Evolutionary conservation across 2,797 vertebrate species (phyloP).

Genomic region (Delichon dasypus): DNA sequence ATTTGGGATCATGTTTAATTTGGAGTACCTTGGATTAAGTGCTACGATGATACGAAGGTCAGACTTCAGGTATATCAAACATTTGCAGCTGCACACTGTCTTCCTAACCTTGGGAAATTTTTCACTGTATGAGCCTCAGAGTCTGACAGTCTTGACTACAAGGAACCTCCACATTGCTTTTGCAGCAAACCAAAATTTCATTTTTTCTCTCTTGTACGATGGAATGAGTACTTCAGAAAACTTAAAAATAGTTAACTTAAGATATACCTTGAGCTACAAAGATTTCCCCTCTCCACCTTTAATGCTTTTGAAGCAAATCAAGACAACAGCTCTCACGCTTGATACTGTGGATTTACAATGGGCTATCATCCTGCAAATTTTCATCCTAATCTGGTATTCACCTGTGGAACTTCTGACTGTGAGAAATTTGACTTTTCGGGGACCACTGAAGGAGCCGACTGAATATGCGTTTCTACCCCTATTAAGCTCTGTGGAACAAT

Average conservation of each 20-base stretch:
- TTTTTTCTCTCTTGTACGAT: conserved; percentile 65
- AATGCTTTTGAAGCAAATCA: conserved; percentile 27
- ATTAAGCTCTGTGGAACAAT: neutral
- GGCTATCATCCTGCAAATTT: conserved; percentile 57
- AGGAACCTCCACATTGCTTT: conserved; percentile 71
- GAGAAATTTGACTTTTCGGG: conserved; percentile 42
- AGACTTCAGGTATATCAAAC: conserved; percentile 76
- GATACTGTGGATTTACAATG: conserved; percentile 72
- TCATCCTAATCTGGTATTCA: conserved; percentile 69
- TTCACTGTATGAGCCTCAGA: conserved; percentile 71
- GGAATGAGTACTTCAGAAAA: conserved; percentile 66
- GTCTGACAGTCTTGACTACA: conserved; percentile 70
- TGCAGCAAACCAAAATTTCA: conserved; percentile 46
- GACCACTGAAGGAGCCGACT: neutral
- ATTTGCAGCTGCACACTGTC: conserved; percentile 68
- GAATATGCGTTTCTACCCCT: neutral
- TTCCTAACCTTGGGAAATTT: conserved; percentile 62
- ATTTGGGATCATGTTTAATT: conserved; percentile 62
- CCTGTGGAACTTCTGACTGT: conserved; percentile 69
- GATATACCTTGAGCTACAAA: neutral
- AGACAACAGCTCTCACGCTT: conserved; percentile 65
- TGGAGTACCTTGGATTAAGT: conserved; percentile 79
- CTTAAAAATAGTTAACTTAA: conserved; percentile 79
- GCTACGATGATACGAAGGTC: conserved; percentile 62
- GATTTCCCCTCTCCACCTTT: neutral